phyloP scores from a whole-genome alignment of 2,113 vertebrate species.

The Corydoras maculifer region DNA sequence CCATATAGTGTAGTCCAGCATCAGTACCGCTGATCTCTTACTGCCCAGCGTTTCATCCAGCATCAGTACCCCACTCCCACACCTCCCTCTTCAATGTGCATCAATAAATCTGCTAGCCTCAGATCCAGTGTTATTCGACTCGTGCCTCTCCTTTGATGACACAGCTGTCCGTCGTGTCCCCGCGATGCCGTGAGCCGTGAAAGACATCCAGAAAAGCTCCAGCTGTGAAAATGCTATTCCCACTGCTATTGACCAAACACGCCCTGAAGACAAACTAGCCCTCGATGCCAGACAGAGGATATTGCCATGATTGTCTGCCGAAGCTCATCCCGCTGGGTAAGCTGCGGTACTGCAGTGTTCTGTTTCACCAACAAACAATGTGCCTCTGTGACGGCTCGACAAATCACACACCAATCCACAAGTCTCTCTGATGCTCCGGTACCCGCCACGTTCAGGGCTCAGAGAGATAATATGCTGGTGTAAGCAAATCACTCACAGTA shows the following conservation, averaged over 20 bases:
- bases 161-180: neutral
- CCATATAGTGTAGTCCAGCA: too few relatives aligned
- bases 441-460: too few relatives aligned
- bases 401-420: too few relatives aligned
- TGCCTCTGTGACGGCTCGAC: neutral
- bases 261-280: slow-evolving; percentile 10
- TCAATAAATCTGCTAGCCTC: too few relatives aligned
- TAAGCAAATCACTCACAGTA: too few relatives aligned
- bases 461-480: too few relatives aligned
- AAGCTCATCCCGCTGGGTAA: neutral
- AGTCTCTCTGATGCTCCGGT: too few relatives aligned
- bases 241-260: neutral
- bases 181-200: slow-evolving; percentile 7
- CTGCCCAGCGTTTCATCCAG: too few relatives aligned
- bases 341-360: neutral
- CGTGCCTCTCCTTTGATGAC: slow-evolving; percentile 4
- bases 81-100: too few relatives aligned
- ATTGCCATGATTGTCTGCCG: neutral
- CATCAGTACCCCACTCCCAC: too few relatives aligned
- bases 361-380: slow-evolving; percentile 12
- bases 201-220: slow-evolving; percentile 17
- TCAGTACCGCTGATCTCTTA: too few relatives aligned
- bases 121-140: neutral
- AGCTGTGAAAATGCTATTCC: slow-evolving; percentile 23
- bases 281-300: neutral